Conservation (phyloP, 92 coral and sea anemone genomes). For the Diadumene lineata region DNA sequence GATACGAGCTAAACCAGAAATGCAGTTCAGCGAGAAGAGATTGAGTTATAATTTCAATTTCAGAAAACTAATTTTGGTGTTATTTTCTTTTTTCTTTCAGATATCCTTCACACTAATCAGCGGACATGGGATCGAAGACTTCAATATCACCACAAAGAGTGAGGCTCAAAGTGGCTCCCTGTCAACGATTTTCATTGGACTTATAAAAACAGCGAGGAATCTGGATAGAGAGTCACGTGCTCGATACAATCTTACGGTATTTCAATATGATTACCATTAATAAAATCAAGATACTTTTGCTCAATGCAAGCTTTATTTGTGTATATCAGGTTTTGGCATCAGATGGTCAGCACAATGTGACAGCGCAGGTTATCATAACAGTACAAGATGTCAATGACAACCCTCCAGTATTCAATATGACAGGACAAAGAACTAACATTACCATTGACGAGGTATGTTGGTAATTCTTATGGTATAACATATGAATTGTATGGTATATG, state of each 20-base stretch:
- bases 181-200: constrained; percentile 27
- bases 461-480: too few species aligned
- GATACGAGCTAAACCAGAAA: too few species aligned
- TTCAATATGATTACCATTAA: neutral
- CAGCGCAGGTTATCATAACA: constrained; percentile 34
- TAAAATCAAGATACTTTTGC: too few species aligned
- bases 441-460: constrained; percentile 29
- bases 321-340: constrained; percentile 42
- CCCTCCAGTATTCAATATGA: constrained; percentile 44
- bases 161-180: constrained; percentile 10
- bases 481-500: neutral
- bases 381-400: constrained; percentile 69
- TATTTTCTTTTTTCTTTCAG: neutral
- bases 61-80: too few species aligned
- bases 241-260: constrained; percentile 59
- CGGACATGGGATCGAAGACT: constrained; percentile 20
- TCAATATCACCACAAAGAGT: constrained; percentile 29
- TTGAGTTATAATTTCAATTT: too few species aligned
- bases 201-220: constrained; percentile 34
- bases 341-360: constrained; percentile 47
- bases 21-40: too few species aligned
- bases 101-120: constrained; percentile 4
- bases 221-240: constrained; percentile 56
- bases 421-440: constrained; percentile 20
- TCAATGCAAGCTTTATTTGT: neutral